Evolutionary conservation across 2,113 vertebrate species (phyloP).

Genomic region (Passer domesticus): DNA sequence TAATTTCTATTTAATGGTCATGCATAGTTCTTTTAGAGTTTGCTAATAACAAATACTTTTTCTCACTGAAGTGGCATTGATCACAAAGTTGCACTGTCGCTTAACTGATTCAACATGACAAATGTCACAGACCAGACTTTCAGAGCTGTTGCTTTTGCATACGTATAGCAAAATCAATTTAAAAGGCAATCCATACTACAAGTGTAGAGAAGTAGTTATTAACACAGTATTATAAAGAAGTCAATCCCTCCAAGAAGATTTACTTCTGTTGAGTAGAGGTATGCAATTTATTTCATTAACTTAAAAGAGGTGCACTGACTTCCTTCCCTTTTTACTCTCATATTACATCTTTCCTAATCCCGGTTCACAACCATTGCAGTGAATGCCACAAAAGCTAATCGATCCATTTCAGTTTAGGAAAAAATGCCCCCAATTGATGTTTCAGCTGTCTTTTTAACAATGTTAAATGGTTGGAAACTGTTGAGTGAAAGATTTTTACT

Average conservation of each 20-base stretch:
- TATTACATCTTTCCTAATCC: neutral
- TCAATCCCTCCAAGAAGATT: slow-evolving; percentile 6
- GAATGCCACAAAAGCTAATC: slow-evolving; percentile 44
- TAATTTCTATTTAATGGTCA: slow-evolving; percentile 55
- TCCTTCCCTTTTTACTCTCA: neutral
- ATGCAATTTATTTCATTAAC: slow-evolving; percentile 55
- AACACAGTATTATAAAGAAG: slow-evolving; percentile 34
- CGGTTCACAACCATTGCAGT: neutral
- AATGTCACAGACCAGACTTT: slow-evolving; percentile 18
- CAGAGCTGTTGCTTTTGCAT: slow-evolving; percentile 52
- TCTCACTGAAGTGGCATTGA: slow-evolving; percentile 52
- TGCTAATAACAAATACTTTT: slow-evolving; percentile 64
- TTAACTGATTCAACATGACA: slow-evolving; percentile 37
- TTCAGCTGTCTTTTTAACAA: slow-evolving; percentile 67
- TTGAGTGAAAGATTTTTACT: slow-evolving; percentile 61
- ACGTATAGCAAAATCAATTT: slow-evolving; percentile 57
- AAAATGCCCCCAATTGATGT: slow-evolving; percentile 53
- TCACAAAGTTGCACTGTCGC: slow-evolving; percentile 42
- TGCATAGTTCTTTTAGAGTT: slow-evolving; percentile 26
- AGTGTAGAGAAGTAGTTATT: slow-evolving; percentile 50
- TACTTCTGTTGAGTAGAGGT: slow-evolving; percentile 7
- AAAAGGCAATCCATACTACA: slow-evolving; percentile 60
- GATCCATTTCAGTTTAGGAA: slow-evolving; percentile 59
- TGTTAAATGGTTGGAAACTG: slow-evolving; percentile 66
- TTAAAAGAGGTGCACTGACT: neutral